Evolutionary conservation across 2,113 vertebrate genomes (phyloP).

Genomic region (Gobio gobio): DNA sequence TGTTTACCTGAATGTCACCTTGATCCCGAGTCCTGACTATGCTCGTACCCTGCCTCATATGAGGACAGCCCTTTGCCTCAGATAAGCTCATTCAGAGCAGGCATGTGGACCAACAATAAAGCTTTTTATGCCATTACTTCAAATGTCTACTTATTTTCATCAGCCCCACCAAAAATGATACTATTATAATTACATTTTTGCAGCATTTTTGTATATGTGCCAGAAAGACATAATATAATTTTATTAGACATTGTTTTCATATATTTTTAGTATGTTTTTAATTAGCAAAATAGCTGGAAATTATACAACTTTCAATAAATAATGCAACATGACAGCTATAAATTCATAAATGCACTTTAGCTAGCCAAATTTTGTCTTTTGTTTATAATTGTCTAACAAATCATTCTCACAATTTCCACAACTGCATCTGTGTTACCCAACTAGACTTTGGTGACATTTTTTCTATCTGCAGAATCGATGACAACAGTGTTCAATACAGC

Average conservation of each 20-base stretch:
- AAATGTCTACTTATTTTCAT: too few relatives aligned
- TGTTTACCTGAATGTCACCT: slow-evolving; percentile 47
- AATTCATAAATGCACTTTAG: neutral
- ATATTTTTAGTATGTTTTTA: neutral
- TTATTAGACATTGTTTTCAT: neutral
- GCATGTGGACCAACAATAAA: neutral
- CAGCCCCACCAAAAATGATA: too few relatives aligned
- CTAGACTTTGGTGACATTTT: neutral
- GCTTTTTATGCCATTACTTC: neutral
- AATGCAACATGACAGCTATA: neutral
- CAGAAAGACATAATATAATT: neutral
- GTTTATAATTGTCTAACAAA: neutral
- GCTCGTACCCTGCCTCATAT: neutral
- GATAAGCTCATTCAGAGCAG: neutral
- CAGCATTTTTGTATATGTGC: neutral
- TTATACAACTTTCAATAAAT: neutral
- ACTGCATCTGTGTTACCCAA: neutral
- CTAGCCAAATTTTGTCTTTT: neutral
- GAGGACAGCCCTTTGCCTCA: neutral
- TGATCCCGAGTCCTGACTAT: slow-evolving; percentile 20
- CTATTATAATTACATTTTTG: neutral
- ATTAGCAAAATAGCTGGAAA: too few relatives aligned
- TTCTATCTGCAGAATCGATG: neutral
- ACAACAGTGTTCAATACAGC: neutral
- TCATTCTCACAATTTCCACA: neutral